Conservation (phyloP, 2,797 vertebrate species). For the Hapalemur alaotrensis region DNA sequence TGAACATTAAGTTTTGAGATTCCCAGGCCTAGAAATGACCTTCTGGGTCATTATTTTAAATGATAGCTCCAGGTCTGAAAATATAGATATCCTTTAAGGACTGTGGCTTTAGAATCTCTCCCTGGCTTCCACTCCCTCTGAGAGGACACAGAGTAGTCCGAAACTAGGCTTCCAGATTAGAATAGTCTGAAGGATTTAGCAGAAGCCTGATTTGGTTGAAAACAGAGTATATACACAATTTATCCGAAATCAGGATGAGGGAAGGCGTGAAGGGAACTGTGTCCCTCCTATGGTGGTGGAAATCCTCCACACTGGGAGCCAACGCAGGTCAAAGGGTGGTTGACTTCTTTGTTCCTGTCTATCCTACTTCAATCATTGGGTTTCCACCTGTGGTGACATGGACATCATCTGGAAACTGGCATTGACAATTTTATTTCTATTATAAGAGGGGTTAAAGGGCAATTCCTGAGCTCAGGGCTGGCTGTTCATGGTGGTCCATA, state of each 20-base stretch:
- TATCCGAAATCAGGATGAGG: background rate
- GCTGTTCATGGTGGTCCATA: background rate
- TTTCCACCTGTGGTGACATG: background rate
- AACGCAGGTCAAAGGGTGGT: background rate
- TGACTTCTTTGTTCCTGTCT: background rate
- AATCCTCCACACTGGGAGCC: background rate
- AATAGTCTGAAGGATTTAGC: background rate
- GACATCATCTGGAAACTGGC: background rate
- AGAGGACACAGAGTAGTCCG: background rate
- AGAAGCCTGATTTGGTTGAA: background rate
- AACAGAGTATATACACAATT: background rate
- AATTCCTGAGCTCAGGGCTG: background rate
- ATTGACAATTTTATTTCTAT: background rate
- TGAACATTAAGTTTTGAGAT: background rate
- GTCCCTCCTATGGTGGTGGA: background rate
- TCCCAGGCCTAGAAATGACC: background rate
- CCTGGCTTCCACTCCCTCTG: background rate
- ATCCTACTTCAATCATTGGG: background rate
- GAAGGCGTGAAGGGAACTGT: background rate
- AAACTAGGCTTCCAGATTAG: slow-evolving; percentile 15
- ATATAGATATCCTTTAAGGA: background rate
- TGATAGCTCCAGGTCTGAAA: background rate
- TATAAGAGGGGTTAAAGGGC: background rate
- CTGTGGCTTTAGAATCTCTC: background rate
- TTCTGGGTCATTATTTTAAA: background rate